These are phyloP conservation scores for Dryococelus australis DNA, from an alignment of 2,888 invertebrate genomes.

Conservation along the genomic window DNA sequence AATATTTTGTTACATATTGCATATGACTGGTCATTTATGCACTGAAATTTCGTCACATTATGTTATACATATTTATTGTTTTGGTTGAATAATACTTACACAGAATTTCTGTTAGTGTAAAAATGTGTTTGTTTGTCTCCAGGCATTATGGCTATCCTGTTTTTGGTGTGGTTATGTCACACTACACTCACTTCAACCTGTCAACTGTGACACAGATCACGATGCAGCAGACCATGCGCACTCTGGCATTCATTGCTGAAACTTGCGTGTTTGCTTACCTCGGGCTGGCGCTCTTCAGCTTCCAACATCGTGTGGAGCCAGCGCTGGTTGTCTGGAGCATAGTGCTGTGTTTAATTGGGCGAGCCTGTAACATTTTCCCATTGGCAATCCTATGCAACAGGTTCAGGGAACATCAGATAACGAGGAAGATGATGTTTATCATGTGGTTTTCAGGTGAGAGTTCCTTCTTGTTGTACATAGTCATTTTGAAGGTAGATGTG, in stretches of 20 bases:
- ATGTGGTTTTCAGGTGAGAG: conserved; percentile 96
- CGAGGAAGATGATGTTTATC: conserved; percentile 97
- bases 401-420: conserved; percentile 97
- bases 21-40: no score
- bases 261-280: conserved; percentile 99
- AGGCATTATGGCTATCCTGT: conserved; percentile 99
- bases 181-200: conserved; percentile 98
- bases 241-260: conserved; percentile 96
- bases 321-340: conserved; percentile 95
- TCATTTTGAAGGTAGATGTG: no score
- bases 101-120: no score
- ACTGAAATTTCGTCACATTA: no score
- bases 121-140: conserved; percentile 47
- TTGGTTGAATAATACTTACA: no score
- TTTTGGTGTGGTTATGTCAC: conserved; percentile 99
- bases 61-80: no score
- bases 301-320: conserved; percentile 90
- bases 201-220: conserved; percentile 99
- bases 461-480: no score
- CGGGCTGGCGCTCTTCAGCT: conserved; percentile 93
- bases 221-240: conserved; percentile 98
- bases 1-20: no score
- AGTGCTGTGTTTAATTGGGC: conserved; percentile 87
- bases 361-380: conserved; percentile 97
- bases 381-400: conserved; percentile 91